phyloP scores from a whole-genome alignment of 64 coral and sea anemone species.

The Montipora capricornis region DNA sequence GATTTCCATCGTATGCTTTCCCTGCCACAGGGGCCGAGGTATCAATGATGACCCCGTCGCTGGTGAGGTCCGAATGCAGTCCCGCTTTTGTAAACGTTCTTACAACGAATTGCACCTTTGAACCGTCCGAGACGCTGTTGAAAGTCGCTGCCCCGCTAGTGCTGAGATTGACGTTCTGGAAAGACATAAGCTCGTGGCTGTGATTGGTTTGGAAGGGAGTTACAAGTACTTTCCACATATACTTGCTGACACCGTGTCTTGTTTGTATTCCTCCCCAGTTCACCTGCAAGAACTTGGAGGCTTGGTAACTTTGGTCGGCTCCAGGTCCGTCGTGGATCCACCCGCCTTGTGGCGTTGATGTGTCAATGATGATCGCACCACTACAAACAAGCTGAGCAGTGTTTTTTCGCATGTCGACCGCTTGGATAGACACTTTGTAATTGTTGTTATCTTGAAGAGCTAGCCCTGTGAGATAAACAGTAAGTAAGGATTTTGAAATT shows the following conservation, averaged over 20 bases:
- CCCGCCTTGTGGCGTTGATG: slow-evolving; percentile 63
- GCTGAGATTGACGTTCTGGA: slow-evolving; percentile 40
- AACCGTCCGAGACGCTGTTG: slow-evolving; percentile 2
- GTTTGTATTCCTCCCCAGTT: slow-evolving; percentile 83
- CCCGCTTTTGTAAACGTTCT: too few relatives aligned
- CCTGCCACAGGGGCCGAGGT: not conserved
- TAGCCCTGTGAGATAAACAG: not conserved
- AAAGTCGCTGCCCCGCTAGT: slow-evolving; percentile 60
- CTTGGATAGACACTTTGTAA: slow-evolving; percentile 68
- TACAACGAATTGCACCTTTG: too few relatives aligned
- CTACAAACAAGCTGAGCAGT: slow-evolving; percentile 56
- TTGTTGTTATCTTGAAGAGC: slow-evolving; percentile 49
- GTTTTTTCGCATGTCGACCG: slow-evolving; percentile 33
- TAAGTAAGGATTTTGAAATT: too few relatives aligned
- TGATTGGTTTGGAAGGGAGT: slow-evolving; percentile 40
- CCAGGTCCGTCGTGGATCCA: not conserved
- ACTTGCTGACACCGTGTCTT: slow-evolving; percentile 66
- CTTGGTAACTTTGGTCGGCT: too few relatives aligned
- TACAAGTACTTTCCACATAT: slow-evolving; percentile 74
- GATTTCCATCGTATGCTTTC: too few relatives aligned
- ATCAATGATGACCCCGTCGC: slow-evolving; percentile 82
- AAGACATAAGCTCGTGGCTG: slow-evolving; percentile 48
- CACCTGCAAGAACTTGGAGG: not conserved
- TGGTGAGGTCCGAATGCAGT: not conserved
- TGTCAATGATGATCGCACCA: slow-evolving; percentile 47